These are phyloP conservation scores for Probaryconus sp. DNA, from an alignment of 1,140 invertebrate species.

Conservation along the genomic window DNA sequence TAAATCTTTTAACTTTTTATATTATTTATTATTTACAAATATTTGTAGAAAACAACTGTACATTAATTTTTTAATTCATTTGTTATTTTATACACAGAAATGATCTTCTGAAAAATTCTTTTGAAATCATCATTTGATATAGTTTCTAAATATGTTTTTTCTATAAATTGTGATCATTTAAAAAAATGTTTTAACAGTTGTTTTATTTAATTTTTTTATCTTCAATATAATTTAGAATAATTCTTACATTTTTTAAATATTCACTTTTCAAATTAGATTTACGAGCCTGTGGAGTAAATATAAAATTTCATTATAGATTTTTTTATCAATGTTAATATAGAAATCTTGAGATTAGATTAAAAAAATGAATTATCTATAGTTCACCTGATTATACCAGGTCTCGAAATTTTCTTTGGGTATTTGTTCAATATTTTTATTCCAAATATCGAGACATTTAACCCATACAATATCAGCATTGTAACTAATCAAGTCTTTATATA, in stretches of 20 bases:
- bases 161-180: too few relatives aligned
- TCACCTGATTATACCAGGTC: slow-evolving; percentile 54
- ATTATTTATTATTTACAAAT: background rate
- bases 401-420: slow-evolving; percentile 41
- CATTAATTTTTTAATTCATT: too few relatives aligned
- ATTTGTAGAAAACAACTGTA: background rate
- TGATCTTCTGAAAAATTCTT: too few relatives aligned
- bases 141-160: background rate
- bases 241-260: slow-evolving; percentile 55
- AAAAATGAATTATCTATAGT: background rate
- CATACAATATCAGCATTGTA: slow-evolving; percentile 73
- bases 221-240: slow-evolving; percentile 50
- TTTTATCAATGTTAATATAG: background rate
- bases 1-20: slow-evolving; percentile 6
- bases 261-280: slow-evolving; percentile 39
- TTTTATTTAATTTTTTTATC: slow-evolving; percentile 23
- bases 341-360: background rate
- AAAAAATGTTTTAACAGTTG: too few relatives aligned
- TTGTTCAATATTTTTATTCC: slow-evolving; percentile 51
- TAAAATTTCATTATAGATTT: slow-evolving; percentile 6
- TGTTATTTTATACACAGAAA: too few relatives aligned
- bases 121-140: too few relatives aligned
- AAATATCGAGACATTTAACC: slow-evolving; percentile 73
- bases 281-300: slow-evolving; percentile 34
- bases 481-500: slow-evolving; percentile 70